Evolutionary conservation across 2,888 invertebrate species (phyloP).

Genomic region (Drosophila affinis): DNA sequence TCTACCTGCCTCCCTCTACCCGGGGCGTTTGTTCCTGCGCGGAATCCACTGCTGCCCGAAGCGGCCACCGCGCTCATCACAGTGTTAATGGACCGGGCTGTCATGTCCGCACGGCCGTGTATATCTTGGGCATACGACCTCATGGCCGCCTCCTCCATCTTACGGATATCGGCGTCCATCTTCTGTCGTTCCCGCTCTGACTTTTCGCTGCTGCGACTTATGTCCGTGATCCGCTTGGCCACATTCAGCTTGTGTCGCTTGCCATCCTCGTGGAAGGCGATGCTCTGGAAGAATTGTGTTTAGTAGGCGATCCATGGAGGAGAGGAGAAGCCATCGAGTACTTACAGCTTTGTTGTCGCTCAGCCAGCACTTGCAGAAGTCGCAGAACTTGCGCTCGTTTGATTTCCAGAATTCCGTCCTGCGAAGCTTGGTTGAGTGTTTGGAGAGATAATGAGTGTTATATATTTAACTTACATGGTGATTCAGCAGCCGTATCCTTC

Average conservation of each 20-base stretch:
- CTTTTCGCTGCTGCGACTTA: conserved; percentile 92
- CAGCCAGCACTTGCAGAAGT: conserved; percentile 99
- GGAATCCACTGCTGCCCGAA: conserved; percentile 85
- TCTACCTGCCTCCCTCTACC: conserved; percentile 75
- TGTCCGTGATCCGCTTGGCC: conserved; percentile 91
- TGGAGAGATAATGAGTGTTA: neutral
- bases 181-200: conserved; percentile 91
- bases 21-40: conserved; percentile 83
- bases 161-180: conserved; percentile 90
- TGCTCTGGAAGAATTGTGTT: conserved; percentile 87
- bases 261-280: conserved; percentile 97
- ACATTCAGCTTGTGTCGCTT: conserved; percentile 96
- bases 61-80: conserved; percentile 82
- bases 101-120: conserved; percentile 83
- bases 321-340: neutral
- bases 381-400: conserved; percentile 95
- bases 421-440: conserved; percentile 25
- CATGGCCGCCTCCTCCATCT: conserved; percentile 90
- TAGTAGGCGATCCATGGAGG: neutral
- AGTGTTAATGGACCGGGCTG: conserved; percentile 79
- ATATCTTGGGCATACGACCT: conserved; percentile 94
- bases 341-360: conserved; percentile 96
- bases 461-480: conserved; percentile 52
- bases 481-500: neutral
- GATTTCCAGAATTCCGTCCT: conserved; percentile 99